phyloP scores from a whole-genome alignment of 2,888 invertebrate species.

The Tholera decimalis region DNA sequence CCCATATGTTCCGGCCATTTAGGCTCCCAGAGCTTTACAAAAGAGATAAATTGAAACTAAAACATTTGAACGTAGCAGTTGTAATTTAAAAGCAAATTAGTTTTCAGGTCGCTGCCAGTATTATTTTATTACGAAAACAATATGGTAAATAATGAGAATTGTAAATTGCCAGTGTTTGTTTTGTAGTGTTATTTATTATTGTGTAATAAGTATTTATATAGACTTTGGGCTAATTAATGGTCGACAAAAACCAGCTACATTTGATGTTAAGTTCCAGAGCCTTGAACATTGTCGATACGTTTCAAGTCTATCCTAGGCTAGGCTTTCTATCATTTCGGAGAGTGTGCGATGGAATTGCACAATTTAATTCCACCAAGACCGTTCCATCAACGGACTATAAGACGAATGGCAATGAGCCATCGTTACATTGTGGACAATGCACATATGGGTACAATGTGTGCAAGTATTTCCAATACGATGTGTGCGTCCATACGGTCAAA shows the following conservation, averaged over 20 bases:
- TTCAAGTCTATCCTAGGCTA: too few relatives aligned
- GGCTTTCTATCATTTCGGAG: too few relatives aligned
- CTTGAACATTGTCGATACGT: too few relatives aligned
- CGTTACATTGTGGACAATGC: too few relatives aligned
- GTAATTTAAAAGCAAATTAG: slow-evolving; percentile 65
- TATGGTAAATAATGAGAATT: slow-evolving; percentile 30
- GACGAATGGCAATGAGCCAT: too few relatives aligned
- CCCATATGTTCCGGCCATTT: slow-evolving; percentile 37
- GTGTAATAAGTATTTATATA: neutral
- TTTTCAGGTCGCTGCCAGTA: slow-evolving; percentile 28
- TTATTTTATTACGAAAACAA: slow-evolving; percentile 61
- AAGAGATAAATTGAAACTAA: slow-evolving; percentile 60
- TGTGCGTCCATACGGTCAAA: too few relatives aligned
- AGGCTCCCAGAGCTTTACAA: slow-evolving; percentile 10
- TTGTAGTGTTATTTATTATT: slow-evolving; percentile 8
- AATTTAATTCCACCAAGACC: too few relatives aligned
- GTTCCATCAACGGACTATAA: too few relatives aligned
- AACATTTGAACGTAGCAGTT: slow-evolving; percentile 50
- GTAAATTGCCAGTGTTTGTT: slow-evolving; percentile 24
- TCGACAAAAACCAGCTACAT: neutral
- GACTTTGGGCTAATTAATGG: neutral
- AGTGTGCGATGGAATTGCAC: too few relatives aligned
- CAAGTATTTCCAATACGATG: too few relatives aligned
- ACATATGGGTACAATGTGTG: too few relatives aligned
- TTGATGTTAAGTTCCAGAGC: neutral